Evolutionary conservation across 2,797 vertebrate genomes (phyloP), one percentile per base, ranked within the genome.

Genomic region (Poeciliopsis gracilis): DNA sequence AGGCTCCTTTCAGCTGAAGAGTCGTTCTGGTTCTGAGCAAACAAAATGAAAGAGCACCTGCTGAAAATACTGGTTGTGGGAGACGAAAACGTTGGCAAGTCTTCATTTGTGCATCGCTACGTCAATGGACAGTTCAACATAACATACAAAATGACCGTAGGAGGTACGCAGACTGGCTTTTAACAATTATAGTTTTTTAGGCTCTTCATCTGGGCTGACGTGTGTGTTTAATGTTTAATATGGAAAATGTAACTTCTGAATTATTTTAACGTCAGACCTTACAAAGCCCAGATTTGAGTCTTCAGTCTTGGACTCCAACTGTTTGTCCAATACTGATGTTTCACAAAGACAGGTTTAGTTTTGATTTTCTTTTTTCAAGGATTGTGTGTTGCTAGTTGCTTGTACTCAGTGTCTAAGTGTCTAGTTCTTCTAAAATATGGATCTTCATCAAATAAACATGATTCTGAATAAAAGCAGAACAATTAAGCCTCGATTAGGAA

Each of bases 51-150:
- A 0, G 97, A 97, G 82, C 94, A 95, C 41, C 83, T 96, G 92
- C 95, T 97, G 90, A 97, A 97, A 86, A 95, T 97, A 77, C 91
- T 97, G 82, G 91, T 97, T n/a, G 88, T 97, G 23, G 97, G 97
- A 0, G 96, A 97, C 77, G 94, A 90, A 51, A 90, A 94, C 1
- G 97, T 97, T 57, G 97, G 97, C 23, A 97, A 97, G 77, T 96
- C 97, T 0, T 97, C 97, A 0, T 91, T 97, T 77, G 95, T 97
- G 33, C 95, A 96, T 77, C 95, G 97, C 0, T 97, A 96, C 18
- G 94, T 96, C n/a, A 94, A 94, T 70, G 96, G 97, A 83, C 94
- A 93, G 84, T 97, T 97, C 94, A 96, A 84, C 94, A 95, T 90
- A 77, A 90, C 93, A 45, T 97, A 97, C 95, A 97, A 96, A 82